Evolutionary conservation across 1,140 invertebrate species (phyloP).

Genomic region (Leguminivora glycinivorella): DNA sequence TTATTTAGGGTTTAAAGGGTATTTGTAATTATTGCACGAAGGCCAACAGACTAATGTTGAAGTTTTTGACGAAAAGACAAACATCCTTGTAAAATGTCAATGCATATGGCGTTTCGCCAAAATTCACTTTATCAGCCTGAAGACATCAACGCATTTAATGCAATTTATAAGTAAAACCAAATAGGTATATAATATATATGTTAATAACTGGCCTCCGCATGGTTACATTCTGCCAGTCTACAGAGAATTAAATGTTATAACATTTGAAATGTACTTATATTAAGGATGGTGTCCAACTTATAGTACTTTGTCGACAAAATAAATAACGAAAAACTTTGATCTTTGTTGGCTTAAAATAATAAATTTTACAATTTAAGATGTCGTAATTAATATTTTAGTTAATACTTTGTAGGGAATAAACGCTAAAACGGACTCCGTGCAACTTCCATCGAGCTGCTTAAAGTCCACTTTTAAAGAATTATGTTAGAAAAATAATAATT

Average conservation of each 20-base stretch:
- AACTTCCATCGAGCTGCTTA: background rate
- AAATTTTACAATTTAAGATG: background rate
- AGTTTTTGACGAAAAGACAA: background rate
- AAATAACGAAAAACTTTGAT: background rate
- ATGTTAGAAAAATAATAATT: constrained; percentile 1
- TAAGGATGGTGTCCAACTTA: constrained; percentile 12
- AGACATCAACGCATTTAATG: constrained; percentile 25
- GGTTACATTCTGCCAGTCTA: background rate
- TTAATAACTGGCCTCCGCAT: constrained; percentile 13
- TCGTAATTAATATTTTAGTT: background rate
- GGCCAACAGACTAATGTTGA: background rate
- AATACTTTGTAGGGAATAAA: constrained; percentile 7
- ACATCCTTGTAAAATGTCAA: background rate
- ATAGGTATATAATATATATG: background rate
- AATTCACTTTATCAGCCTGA: background rate
- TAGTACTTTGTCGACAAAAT: background rate
- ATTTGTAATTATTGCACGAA: constrained; percentile 51
- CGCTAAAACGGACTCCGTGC: background rate
- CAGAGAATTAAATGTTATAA: background rate
- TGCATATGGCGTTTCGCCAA: background rate
- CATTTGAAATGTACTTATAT: constrained; percentile 7
- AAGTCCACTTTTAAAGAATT: background rate
- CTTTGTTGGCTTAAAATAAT: constrained; percentile 4
- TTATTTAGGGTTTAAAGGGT: constrained; percentile 40
- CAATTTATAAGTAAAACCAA: constrained; percentile 18